Percentiles rank a stretch among this genome's conserved stretches.
Evolutionary conservation across 2,888 invertebrate species (phyloP).

Genomic region (Leptinotarsa juncta): DNA sequence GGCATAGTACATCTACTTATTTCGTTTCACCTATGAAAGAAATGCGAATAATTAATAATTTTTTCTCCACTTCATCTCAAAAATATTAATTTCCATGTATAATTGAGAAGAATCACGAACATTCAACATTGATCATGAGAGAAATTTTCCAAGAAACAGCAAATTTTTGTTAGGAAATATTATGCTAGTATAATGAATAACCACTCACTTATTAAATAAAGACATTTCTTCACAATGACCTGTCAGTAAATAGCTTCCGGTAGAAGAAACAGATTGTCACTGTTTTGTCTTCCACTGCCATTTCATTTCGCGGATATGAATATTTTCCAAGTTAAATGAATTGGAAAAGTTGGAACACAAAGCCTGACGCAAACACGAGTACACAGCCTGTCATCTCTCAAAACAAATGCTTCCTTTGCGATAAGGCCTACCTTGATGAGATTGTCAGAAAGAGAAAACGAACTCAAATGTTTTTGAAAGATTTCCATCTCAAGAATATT

Average conservation of each 20-base stretch:
- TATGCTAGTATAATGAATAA: no score
- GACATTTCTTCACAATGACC: neutral
- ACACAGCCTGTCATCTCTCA: constrained; percentile 48
- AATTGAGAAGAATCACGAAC: no score
- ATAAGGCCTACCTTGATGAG: constrained; percentile 40
- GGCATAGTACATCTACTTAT: no score
- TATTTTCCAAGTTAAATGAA: constrained; percentile 52
- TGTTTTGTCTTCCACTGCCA: constrained; percentile 48
- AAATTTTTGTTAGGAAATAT: no score
- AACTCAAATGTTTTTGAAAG: constrained; percentile 47
- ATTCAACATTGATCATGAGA: no score
- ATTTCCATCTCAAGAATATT: constrained; percentile 29
- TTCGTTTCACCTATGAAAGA: no score
- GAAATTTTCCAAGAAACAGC: no score
- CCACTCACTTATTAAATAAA: no score
- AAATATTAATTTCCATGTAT: no score
- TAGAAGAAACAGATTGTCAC: constrained; percentile 45
- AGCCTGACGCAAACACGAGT: constrained; percentile 41
- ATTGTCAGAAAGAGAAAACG: constrained; percentile 49
- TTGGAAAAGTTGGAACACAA: constrained; percentile 52
- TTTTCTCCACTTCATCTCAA: no score
- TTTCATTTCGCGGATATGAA: constrained; percentile 34
- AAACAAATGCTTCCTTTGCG: constrained; percentile 48
- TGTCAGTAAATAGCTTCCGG: constrained; percentile 9
- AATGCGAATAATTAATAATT: no score